These are phyloP conservation scores for Danaus melanippus DNA, from an alignment of 1,140 invertebrate genomes.

Conservation along the genomic window DNA sequence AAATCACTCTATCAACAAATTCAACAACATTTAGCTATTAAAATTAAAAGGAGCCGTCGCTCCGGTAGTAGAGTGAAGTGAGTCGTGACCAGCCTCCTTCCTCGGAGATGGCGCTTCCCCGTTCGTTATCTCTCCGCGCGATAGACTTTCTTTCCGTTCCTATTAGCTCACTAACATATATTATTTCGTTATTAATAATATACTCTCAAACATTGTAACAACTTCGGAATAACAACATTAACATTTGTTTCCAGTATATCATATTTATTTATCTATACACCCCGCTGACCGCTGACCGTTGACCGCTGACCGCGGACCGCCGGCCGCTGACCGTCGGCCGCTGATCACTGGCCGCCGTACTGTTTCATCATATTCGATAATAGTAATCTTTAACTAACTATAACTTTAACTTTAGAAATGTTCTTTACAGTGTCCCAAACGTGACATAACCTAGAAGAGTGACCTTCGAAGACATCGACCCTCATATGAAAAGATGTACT, in stretches of 20 bases:
- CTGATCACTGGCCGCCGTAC: conserved; percentile 6
- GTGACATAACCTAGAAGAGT: not conserved
- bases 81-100: conserved; percentile 59
- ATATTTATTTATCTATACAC: conserved; percentile 29
- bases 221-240: conserved; percentile 73
- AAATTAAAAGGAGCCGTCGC: conserved; percentile 50
- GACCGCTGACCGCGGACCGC: too few species aligned
- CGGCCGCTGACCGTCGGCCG: conserved; percentile 1
- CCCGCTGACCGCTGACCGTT: not conserved
- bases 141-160: conserved; percentile 37
- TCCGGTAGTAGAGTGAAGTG: conserved; percentile 23
- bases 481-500: too few species aligned
- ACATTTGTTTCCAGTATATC: conserved; percentile 42
- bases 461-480: too few species aligned
- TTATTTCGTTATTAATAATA: conserved; percentile 53
- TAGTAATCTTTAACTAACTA: conserved; percentile 24
- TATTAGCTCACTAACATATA: conserved; percentile 54
- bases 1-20: conserved; percentile 68
- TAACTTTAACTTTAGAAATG: conserved; percentile 24
- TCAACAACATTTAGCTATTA: conserved; percentile 70
- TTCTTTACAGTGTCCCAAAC: conserved; percentile 34
- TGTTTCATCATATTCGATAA: conserved; percentile 5
- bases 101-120: conserved; percentile 27
- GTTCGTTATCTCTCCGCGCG: conserved; percentile 52
- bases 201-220: conserved; percentile 74